Evolutionary conservation across 2,888 invertebrate species (phyloP), one percentile per base, ranked within the genome.

Genomic region (Conomelus anceps): DNA sequence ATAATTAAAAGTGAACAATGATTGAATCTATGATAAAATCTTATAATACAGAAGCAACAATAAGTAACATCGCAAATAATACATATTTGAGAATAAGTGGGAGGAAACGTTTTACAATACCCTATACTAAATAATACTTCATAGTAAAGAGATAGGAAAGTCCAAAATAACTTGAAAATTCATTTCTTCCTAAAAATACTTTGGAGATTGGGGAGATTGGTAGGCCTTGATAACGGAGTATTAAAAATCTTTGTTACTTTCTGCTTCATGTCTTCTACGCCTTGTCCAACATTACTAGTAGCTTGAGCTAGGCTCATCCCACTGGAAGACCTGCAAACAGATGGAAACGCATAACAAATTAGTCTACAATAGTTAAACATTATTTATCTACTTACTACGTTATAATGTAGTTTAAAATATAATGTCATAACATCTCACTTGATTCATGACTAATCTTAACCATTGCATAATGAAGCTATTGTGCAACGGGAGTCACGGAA

Each of bases 201-300:
- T 92, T 93, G 94, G 63, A 94, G 91, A 92, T 93, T 93, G 17
- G 93, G 92, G 90, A 93, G 91, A 91, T 93, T 93, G 90, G 92
- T 92, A 89, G 92, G 92, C 91, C 93, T 93, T n/a, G 92, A 91
- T 89, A 93, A 92, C 22, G 92, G 92, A 91, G 93, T 93, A 88
- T 94, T 93, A 90, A 95, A 95, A 91, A 95, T 95, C 92, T 95
- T 95, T 90, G 94, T 94, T 92, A 95, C 94, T 91, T 94, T 93
- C 91, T 95, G 94, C 87, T 94, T 94, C 93, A 95, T 94, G 89
- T 95, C 95, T 92, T 95, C 95, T 84, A 95, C 94, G 9, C 94
- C 94, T 86, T 94, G 94, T 26, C 94, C 94, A 87, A 94, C 93
- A 90, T 93, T 93, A 13, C 93, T 93, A 0, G 93, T 92, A 1